phyloP scores from a whole-genome alignment of 2,888 invertebrate species.

The Polietes domitor region DNA sequence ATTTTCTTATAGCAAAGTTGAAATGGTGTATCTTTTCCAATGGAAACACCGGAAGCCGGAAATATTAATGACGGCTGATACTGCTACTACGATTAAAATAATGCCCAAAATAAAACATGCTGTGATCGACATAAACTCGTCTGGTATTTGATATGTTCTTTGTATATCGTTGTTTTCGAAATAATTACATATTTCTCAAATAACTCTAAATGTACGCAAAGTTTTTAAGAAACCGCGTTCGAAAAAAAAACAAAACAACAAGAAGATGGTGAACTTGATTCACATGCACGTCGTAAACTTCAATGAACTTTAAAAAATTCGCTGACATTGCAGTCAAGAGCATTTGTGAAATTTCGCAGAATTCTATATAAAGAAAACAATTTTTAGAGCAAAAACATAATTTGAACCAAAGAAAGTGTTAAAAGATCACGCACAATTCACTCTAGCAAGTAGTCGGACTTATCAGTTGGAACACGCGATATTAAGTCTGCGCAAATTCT shows the following conservation, averaged over 20 bases:
- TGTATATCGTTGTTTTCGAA: no score
- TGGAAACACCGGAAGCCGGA: no score
- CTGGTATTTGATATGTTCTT: no score
- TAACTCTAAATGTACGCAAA: neutral
- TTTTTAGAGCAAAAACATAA: conserved; percentile 13
- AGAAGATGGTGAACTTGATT: conserved; percentile 50
- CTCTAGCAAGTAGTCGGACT: neutral
- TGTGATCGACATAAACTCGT: no score
- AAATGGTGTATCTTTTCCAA: no score
- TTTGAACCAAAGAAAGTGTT: conserved; percentile 39
- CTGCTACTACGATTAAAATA: no score
- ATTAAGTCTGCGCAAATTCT: neutral
- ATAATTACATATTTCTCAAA: neutral
- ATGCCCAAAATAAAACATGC: no score
- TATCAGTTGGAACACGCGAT: neutral
- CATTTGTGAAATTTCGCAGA: conserved; percentile 36
- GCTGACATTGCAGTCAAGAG: conserved; percentile 42
- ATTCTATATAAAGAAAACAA: conserved; percentile 55
- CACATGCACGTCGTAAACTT: conserved; percentile 31
- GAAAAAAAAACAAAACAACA: conserved; percentile 2
- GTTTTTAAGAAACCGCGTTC: neutral
- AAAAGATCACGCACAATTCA: conserved; percentile 19
- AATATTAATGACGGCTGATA: no score
- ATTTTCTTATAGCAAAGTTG: no score
- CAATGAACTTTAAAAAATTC: conserved; percentile 47